Conservation (phyloP, 2,888 invertebrate genomes). For the Lagria hirta region DNA sequence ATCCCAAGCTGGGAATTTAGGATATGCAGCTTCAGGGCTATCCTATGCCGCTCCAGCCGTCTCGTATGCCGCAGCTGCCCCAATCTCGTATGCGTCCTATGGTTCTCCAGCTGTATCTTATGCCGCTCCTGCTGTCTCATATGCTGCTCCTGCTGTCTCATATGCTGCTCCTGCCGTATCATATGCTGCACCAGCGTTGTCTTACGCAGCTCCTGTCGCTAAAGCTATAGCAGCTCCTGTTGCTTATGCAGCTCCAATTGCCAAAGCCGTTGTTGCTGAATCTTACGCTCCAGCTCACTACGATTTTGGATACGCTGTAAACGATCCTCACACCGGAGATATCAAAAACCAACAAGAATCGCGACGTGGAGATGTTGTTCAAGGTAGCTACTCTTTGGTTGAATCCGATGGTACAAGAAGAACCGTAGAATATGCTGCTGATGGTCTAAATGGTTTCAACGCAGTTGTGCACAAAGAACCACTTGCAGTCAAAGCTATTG, state of each 20-base stretch:
- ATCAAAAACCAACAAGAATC: conserved; percentile 57
- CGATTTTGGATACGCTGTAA: conserved; percentile 55
- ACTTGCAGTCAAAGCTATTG: conserved; percentile 43
- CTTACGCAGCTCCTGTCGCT: conserved; percentile 23
- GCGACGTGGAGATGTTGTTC: conserved; percentile 56
- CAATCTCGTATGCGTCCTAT: too few relatives aligned
- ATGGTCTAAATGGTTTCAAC: conserved; percentile 57
- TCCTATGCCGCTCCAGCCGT: conserved; percentile 41
- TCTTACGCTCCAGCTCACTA: conserved; percentile 54
- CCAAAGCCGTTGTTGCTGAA: conserved; percentile 53
- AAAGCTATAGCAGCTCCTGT: conserved; percentile 24
- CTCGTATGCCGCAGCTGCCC: too few relatives aligned
- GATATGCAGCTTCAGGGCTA: conserved; percentile 38
- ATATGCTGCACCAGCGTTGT: conserved; percentile 18
- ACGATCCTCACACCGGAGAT: conserved; percentile 55
- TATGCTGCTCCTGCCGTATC: conserved; percentile 28
- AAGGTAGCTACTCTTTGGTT: conserved; percentile 56
- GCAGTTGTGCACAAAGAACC: conserved; percentile 57
- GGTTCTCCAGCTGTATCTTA: conserved; percentile 28
- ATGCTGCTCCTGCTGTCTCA: conserved; percentile 30
- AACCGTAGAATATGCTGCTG: conserved; percentile 57
- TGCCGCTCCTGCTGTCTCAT: conserved; percentile 28
- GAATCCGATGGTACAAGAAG: conserved; percentile 57
- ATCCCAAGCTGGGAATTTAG: conserved; percentile 17
- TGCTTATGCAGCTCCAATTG: conserved; percentile 38